Evolutionary conservation across 37 sponge, comb jelly and placozoan genomes (phyloP), one percentile per base, ranked within the genome.

Genomic region (Halichondria panicea): DNA sequence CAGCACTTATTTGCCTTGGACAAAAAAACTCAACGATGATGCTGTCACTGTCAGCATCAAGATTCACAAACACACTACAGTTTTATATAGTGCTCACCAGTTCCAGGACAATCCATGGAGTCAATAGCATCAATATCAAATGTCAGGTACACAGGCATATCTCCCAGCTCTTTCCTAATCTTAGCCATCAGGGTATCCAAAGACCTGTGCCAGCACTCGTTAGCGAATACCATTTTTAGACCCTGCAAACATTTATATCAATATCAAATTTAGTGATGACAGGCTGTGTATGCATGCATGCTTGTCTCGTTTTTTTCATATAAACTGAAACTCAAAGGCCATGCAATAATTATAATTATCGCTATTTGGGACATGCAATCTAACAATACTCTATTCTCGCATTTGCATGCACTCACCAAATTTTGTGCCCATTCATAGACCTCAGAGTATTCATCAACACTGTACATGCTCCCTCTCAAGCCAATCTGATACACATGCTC

Each of bases 111-210:
- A 46, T 48, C 75, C 3, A 67, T 11, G 31, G 88, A 72, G 68
- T 87, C 88, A 3, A 87, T 36, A 27, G 68, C 88, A 40, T 87
- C 88, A 70, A 87, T 82, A 59, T 87, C 88, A 52, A 87, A 87
- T 1, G 82, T 61, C 24, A 87, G 30, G 37, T 87, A 87, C n/a
- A 58, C 50, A 18, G 88, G 88, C 33, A 37, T 36, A 0, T 80
- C 77, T 1, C 78, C 69, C n/a, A 82, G 39, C 7, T 34, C 12
- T 0, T 76, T 68, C 32, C 84, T 53, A 4, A 77, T 39, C 5
- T 36, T 30, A 7, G 66, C 77, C 84, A 84, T 84, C 30, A 84
- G 57, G 7, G 84, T 68, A 43, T 66, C 53, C 57, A 82, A 53
- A 13, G 83, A 82, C 37, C 63, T 77, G 39, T 74, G 37, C 64